These are phyloP conservation scores for Malurus alboscapulatus DNA, from an alignment of 2,113 vertebrate genomes.

Conservation along the genomic window DNA sequence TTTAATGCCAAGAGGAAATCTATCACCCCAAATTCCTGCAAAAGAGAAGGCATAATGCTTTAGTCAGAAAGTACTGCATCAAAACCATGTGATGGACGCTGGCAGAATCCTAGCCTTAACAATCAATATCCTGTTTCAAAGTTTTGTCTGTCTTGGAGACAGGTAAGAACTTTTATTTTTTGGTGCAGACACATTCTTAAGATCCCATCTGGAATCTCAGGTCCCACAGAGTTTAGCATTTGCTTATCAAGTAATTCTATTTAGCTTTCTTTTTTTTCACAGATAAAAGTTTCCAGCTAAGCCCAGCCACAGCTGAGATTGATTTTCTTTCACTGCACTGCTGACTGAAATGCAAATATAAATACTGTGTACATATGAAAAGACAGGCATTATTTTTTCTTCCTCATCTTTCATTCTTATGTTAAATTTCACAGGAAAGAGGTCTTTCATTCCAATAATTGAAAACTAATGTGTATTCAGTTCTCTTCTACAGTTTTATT, in stretches of 20 bases:
- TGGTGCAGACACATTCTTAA: not conserved
- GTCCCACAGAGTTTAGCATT: not conserved
- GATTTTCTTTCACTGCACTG: not conserved
- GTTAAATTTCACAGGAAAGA: not conserved
- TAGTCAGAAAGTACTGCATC: not conserved
- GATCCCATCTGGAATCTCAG: not conserved
- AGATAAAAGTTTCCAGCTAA: not conserved
- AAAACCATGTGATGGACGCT: rapidly evolving
- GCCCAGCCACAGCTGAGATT: not conserved
- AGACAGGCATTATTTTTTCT: not conserved
- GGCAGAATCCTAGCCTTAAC: not conserved
- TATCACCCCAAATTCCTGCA: not conserved
- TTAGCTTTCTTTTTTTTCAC: not conserved
- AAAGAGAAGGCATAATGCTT: not conserved
- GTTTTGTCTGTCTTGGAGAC: not conserved
- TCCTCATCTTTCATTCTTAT: not conserved
- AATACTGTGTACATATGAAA: not conserved
- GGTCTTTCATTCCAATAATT: not conserved
- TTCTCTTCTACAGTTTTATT: not conserved
- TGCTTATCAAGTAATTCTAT: not conserved
- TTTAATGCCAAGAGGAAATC: not conserved
- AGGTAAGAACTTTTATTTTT: not conserved
- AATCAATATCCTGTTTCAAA: not conserved
- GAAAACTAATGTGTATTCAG: not conserved
- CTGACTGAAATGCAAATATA: not conserved